These are phyloP conservation scores for Zygaena filipendulae DNA, from an alignment of 2,888 invertebrate species.

Conservation along the genomic window DNA sequence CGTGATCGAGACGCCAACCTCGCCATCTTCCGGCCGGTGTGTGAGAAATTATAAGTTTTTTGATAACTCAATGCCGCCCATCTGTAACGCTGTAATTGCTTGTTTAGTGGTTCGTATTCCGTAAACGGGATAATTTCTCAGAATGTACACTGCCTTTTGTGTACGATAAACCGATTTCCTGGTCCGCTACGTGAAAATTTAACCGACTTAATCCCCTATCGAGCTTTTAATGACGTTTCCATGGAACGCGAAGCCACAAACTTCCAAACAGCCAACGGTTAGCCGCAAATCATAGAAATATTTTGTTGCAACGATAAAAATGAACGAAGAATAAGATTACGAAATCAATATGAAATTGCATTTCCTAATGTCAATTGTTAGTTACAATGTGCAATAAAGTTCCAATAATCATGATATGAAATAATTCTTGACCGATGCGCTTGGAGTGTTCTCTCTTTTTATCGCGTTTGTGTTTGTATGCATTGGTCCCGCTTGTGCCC, in stretches of 20 bases:
- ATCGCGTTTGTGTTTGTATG: constrained; percentile 14
- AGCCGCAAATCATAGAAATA: constrained; percentile 68
- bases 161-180: constrained; percentile 60
- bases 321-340: constrained; percentile 58
- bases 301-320: constrained; percentile 66
- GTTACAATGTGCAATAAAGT: constrained; percentile 69
- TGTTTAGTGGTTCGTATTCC: constrained; percentile 60
- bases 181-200: constrained; percentile 61
- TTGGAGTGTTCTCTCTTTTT: constrained; percentile 30
- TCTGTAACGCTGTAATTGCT: constrained; percentile 63
- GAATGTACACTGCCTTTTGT: constrained; percentile 63
- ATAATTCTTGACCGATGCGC: constrained; percentile 61
- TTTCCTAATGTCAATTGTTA: constrained; percentile 70
- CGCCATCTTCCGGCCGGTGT: constrained; percentile 64
- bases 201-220: constrained; percentile 59
- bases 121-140: constrained; percentile 62
- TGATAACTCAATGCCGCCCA: constrained; percentile 61
- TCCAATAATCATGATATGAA: constrained; percentile 68
- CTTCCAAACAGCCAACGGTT: constrained; percentile 46
- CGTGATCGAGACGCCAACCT: constrained; percentile 51
- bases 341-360: constrained; percentile 69
- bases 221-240: constrained; percentile 65
- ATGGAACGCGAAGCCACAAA: constrained; percentile 48
- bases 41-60: constrained; percentile 53
- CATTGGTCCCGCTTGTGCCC: constrained; percentile 44